Conservation (phyloP, 2,113 vertebrate genomes). For the Oncorhynchus keta region DNA sequence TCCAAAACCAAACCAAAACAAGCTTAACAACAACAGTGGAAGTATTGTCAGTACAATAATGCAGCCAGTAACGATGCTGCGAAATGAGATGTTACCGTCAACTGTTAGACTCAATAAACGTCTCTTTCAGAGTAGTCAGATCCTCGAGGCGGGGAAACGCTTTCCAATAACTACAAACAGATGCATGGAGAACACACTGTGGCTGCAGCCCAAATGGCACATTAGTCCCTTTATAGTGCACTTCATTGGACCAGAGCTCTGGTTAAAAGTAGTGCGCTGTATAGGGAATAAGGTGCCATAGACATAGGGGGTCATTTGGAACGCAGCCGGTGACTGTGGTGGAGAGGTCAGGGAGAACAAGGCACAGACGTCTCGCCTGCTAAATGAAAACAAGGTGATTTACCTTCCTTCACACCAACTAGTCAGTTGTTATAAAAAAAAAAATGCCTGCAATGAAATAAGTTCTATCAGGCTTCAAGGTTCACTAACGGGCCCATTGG, state of each 20-base stretch:
- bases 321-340: too few species aligned
- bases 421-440: background rate
- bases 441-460: slow-evolving; percentile 19
- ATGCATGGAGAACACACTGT: background rate
- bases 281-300: too few species aligned
- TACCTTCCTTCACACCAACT: slow-evolving; percentile 11
- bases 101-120: background rate
- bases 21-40: too few species aligned
- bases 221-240: too few species aligned
- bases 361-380: background rate
- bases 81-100: background rate
- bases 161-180: background rate
- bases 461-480: background rate
- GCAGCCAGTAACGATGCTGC: background rate
- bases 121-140: background rate
- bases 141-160: background rate
- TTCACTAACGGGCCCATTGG: slow-evolving; percentile 18
- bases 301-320: too few species aligned
- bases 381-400: slow-evolving; percentile 3
- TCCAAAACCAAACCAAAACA: background rate
- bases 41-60: too few species aligned
- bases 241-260: too few species aligned
- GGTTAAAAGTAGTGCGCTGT: too few species aligned
- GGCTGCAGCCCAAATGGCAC: too few species aligned
- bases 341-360: too few species aligned